A percentile compares a stretch with the other conserved stretches of the same genome.
Conservation (phyloP, 2,888 invertebrate genomes). For the Sialis fuliginosa region DNA sequence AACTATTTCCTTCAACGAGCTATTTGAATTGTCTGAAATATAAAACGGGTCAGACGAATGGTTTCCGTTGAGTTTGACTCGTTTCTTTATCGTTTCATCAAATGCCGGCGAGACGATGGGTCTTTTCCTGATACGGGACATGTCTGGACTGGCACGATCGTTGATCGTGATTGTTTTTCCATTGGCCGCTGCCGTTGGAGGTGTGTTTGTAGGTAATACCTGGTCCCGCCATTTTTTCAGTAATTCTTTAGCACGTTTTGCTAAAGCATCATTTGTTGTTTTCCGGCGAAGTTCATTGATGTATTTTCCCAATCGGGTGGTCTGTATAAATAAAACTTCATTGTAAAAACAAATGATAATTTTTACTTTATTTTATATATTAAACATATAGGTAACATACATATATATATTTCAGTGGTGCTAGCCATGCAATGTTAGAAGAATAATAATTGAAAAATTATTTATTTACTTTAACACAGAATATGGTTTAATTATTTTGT, state of each 20-base stretch:
- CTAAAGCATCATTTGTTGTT: constrained; percentile 67
- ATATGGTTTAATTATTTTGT: too few relatives aligned
- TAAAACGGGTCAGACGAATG: constrained; percentile 17
- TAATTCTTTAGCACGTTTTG: constrained; percentile 78
- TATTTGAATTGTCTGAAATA: constrained; percentile 26
- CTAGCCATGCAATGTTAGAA: neutral
- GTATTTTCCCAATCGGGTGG: constrained; percentile 85
- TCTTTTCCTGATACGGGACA: constrained; percentile 12
- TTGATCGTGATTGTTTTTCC: constrained; percentile 11
- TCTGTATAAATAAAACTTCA: constrained; percentile 31
- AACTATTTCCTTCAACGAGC: constrained; percentile 23
- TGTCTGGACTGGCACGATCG: constrained; percentile 19
- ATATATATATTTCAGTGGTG: neutral
- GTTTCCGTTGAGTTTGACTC: constrained; percentile 27
- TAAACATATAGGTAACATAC: neutral
- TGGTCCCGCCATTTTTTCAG: constrained; percentile 86
- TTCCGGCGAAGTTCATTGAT: constrained; percentile 83
- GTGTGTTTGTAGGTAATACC: constrained; percentile 38
- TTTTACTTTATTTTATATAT: too few relatives aligned
- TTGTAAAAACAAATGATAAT: too few relatives aligned
- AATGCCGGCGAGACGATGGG: neutral
- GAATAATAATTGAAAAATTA: neutral
- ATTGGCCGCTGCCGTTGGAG: constrained; percentile 8
- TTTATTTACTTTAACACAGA: neutral
- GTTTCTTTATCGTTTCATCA: constrained; percentile 15